Evolutionary conservation across 2,113 vertebrate species (phyloP), one percentile per base, ranked within the genome.

Genomic region (Gopherus flavomarginatus): DNA sequence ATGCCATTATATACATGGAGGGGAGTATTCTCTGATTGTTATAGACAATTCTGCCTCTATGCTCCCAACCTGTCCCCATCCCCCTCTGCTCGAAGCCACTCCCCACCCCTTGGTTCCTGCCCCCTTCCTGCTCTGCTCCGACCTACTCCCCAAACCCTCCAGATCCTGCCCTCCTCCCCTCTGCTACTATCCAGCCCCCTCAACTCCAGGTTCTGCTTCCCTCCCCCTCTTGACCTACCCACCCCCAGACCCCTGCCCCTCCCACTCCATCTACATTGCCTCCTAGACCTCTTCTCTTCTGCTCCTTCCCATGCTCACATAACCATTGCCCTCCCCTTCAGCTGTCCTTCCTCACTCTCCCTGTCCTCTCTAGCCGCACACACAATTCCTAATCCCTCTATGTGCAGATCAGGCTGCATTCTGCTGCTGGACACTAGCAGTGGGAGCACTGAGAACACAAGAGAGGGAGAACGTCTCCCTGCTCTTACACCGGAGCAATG

Each of bases 301-400:
- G 26, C 44, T n/a, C 27, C 21, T 19, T 24, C 52, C 26, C 35
- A 47, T 1, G 11, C 4, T 9, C 82, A 35, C 26, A 10, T 1
- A 22, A 50, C 1, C 0, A 6, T 11, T 59, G 4, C 31, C 49
- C 27, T 3, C 78, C 35, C n/a, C 4, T 2, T 2, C 8, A 72
- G 17, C 49, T 59, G 26, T 59, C 29, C 57, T 12, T 29, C 27
- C 57, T 27, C 57, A 29, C 57, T 29, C 57, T 29, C 57, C 57
- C 13, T 31, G 27, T 27, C 59, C 29, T 62, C 59, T 62, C 5
- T 16, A 16, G 29, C 59, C 2, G 12, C 29, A 29, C 57, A 27
- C 57, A 59, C 11, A 4, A 59, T 59, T 59, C 27, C 27, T 29
- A 26, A 13, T 5, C 57, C 57, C 26, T 59, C 57, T 59, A 29